These are phyloP conservation scores for Palloptera scutellata DNA, from an alignment of 2,888 invertebrate genomes.

Conservation along the genomic window DNA sequence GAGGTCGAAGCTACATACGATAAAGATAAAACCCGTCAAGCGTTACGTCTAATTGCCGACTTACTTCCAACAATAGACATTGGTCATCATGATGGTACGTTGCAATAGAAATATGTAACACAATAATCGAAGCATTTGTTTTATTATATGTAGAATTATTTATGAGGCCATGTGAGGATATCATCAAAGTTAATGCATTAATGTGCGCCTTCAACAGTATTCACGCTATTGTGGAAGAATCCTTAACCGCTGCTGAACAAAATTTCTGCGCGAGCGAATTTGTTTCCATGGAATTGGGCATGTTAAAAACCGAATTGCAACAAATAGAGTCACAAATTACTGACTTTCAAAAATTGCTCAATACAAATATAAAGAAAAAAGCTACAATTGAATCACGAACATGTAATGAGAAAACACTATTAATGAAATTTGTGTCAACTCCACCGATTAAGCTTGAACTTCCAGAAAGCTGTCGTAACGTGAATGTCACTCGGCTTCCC, in stretches of 20 bases:
- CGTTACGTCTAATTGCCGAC: conserved; percentile 43
- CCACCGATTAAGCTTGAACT: conserved; percentile 58
- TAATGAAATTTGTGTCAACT: conserved; percentile 55
- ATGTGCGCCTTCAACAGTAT: conserved; percentile 50
- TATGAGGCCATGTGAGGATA: conserved; percentile 21
- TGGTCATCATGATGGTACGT: conserved; percentile 29
- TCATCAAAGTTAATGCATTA: conserved; percentile 45
- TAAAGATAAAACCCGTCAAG: conserved; percentile 47
- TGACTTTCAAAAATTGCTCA: conserved; percentile 47
- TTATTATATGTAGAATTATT: conserved; percentile 29
- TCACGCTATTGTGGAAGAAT: conserved; percentile 49
- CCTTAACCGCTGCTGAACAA: conserved; percentile 48
- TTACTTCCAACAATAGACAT: conserved; percentile 32
- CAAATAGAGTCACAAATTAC: conserved; percentile 51
- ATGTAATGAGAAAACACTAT: conserved; percentile 39
- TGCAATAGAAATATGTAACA: neutral
- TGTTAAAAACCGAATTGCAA: conserved; percentile 47
- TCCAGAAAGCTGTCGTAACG: conserved; percentile 36
- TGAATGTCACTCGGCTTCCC: conserved; percentile 49
- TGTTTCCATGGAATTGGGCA: conserved; percentile 46
- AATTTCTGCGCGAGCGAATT: conserved; percentile 49
- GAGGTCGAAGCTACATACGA: conserved; percentile 48
- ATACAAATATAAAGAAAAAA: conserved; percentile 37
- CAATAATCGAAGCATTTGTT: neutral
- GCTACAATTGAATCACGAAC: neutral